These are phyloP conservation scores for Drosophila hydei DNA, from an alignment of 1,140 invertebrate genomes.

Conservation along the genomic window DNA sequence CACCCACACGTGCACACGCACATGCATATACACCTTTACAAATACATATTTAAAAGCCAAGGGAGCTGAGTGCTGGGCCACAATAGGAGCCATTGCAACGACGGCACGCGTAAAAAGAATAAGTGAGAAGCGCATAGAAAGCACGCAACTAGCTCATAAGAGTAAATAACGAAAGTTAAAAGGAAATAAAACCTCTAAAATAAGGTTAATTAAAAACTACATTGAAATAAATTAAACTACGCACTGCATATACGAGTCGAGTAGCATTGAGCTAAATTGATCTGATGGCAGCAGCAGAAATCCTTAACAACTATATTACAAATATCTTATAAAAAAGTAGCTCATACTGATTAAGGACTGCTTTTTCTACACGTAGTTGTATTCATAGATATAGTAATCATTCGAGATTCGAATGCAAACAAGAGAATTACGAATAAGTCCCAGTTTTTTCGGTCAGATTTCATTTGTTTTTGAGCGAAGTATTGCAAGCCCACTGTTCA, in stretches of 20 bases:
- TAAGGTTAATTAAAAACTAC: conserved; percentile 8
- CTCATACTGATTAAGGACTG: not conserved
- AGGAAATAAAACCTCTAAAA: not conserved
- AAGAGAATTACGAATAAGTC: too few species aligned
- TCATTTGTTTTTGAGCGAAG: too few species aligned
- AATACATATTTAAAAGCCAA: not conserved
- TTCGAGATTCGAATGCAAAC: too few species aligned
- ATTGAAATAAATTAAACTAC: not conserved
- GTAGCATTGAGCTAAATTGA: not conserved
- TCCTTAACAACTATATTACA: not conserved
- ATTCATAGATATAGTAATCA: too few species aligned
- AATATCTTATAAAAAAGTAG: not conserved
- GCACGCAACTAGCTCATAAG: not conserved
- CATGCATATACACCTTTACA: not conserved
- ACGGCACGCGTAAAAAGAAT: not conserved
- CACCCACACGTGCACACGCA: not conserved
- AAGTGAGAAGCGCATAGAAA: conserved; percentile 24
- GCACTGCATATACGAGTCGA: not conserved
- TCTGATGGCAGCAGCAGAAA: not conserved
- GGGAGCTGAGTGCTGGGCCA: conserved; percentile 2
- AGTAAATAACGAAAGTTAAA: not conserved
- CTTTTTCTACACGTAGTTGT: too few species aligned
- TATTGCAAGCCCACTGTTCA: too few species aligned
- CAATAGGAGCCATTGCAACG: conserved; percentile 1
- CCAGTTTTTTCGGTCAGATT: too few species aligned